Evolutionary conservation across 2,888 invertebrate genomes (phyloP), one percentile per base, ranked within the genome.

Genomic region (Quadriops clusia): DNA sequence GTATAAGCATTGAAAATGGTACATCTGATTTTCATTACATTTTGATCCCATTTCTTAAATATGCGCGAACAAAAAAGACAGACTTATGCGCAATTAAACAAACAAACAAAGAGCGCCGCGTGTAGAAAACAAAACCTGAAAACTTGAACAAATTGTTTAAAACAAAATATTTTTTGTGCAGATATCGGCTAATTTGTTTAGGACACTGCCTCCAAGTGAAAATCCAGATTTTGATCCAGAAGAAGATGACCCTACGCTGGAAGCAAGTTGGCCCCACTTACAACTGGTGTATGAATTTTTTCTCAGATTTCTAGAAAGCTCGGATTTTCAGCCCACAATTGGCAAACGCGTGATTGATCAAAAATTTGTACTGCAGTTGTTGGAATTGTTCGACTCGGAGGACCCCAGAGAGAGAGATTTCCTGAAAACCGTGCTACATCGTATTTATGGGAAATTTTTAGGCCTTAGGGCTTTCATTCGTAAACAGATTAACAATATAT

Each of bases 201-300:
- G 98, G 56, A 95, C 97, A 46, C 70, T 98, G 65, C 98, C 98
- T 46, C 98, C 98, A 65, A 81, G 94, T 72, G 80, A 94, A 72
- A 83, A 73, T 63, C 78, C 78, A 41, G 98, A 98, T 66, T 98
- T 95, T 64, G 98, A 98, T 68, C 98, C 98, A 15, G 98, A 98
- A 67, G 98, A 98, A 65, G 98, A 98, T 65, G 98, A 98, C 60
- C 98, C 98, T 34, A 97, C 97, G 45, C 66, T 99, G 64, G 98
- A 99, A 69, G 95, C 95, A 32, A 89, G 94, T 46, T 98, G 98
- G 98, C 98, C 98, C 45, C 98, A 98, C 68, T 74, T 98, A 51
- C 83, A 94, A 74, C 74, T 97, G 66, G 95, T 98, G 54, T 98
- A 98, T 68, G 97, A 98, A 68, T 84, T 97, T 64, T 97, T 98